A percentile compares a stretch with the other conserved stretches of the same genome.
Evolutionary conservation across 2,113 vertebrate species (phyloP).

Genomic region (Reinhardtius hippoglossoides): DNA sequence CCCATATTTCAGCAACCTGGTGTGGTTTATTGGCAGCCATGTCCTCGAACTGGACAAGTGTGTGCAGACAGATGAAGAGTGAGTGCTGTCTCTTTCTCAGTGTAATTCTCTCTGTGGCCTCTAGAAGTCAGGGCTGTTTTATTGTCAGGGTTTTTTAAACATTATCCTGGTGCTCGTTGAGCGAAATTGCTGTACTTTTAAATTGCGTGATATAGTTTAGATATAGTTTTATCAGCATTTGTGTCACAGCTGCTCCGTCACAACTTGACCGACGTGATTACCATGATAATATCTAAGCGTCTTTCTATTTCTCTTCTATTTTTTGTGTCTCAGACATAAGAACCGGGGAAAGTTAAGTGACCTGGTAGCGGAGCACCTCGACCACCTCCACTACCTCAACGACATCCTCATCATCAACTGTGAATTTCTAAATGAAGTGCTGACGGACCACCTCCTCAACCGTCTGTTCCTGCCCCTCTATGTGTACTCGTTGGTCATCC

Average conservation of each 20-base stretch:
- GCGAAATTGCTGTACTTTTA: too few relatives aligned
- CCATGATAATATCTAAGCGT: not conserved
- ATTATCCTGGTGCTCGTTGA: too few relatives aligned
- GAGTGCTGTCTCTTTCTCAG: conserved; percentile 65
- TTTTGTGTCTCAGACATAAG: conserved; percentile 86
- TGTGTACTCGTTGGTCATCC: conserved; percentile 92
- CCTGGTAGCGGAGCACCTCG: conserved; percentile 96
- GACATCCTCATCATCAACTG: conserved; percentile 99
- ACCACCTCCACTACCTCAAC: conserved; percentile 98
- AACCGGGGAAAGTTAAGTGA: conserved; percentile 96
- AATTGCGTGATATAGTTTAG: not conserved
- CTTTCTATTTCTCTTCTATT: conserved; percentile 1
- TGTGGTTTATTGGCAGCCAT: conserved; percentile 99
- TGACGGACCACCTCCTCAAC: conserved; percentile 97
- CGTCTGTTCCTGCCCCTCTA: conserved; percentile 97
- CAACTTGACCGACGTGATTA: too few relatives aligned
- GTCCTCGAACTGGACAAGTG: conserved; percentile 98
- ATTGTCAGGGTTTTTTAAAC: too few relatives aligned
- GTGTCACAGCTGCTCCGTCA: too few relatives aligned
- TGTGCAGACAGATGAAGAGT: conserved; percentile 98
- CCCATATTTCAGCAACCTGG: conserved; percentile 98
- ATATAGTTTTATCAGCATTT: too few relatives aligned
- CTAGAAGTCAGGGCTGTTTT: too few relatives aligned
- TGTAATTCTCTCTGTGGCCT: conserved; percentile 26
- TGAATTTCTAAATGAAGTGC: conserved; percentile 97